Evolutionary conservation across 2,797 vertebrate species (phyloP), one percentile per base, ranked within the genome.

Genomic region (Danio kyathit): DNA sequence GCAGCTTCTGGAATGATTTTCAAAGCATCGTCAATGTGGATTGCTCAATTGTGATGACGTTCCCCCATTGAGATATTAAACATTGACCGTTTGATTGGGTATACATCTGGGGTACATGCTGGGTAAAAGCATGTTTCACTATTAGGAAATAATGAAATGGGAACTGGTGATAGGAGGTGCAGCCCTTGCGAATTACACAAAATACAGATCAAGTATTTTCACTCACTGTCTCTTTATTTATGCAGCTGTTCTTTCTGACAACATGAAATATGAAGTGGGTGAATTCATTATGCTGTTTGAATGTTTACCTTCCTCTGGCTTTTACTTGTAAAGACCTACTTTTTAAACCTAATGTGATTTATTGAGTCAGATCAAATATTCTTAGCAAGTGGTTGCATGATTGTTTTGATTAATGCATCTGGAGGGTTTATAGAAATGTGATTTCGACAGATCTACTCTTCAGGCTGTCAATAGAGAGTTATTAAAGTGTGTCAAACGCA

Each of bases 231-330:
- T 21, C 51, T 77, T 4, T 83, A 87, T 82, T 81, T 79, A 63
- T 84, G 81, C 85, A 78, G 79, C 77, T 82, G 80, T 82, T 83
- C 66, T 79, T 74, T 66, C 74, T 57, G 51, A 73, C 48, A 64
- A 21, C 17, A 51, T 52, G 48, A 60, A 43, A 66, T 70, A 9
- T 61, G 61, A 41, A 59, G 41, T 41, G 16, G n/a, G 64, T 12
- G 21, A 46, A 69, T 79, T 76, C 57, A 51, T 63, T 56, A 38
- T 12, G 13, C 21, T 77, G n/a, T 59, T 75, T 63, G 51, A 69
- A 38, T 44, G 16, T 79, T 61, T 54, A 41, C 4, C 6, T 44
- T 65, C 54, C 69, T n/a, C 60, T 61, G 12, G 4, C 14, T 38
- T 38, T 19, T 19, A 64, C n/a, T 19, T 63, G 44, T 6, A 6